A percentile compares a stretch with the other conserved stretches of the same genome.
Conservation (phyloP, 2,797 vertebrate genomes). For the Oreonectes daqikongensis region DNA sequence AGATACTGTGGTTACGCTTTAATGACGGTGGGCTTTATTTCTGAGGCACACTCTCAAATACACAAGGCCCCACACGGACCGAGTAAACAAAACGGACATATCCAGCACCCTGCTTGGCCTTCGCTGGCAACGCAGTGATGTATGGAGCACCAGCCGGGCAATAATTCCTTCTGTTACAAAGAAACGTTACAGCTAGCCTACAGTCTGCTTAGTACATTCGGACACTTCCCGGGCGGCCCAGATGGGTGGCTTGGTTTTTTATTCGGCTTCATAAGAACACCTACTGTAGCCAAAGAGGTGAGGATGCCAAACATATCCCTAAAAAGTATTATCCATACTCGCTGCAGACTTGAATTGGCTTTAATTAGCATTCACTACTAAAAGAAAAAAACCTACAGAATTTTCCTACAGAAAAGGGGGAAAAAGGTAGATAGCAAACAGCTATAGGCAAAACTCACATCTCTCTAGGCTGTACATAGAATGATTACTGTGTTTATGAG, state of each 20-base stretch:
- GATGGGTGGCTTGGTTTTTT: slow-evolving; percentile 52
- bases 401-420: slow-evolving; percentile 1
- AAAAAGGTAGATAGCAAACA: neutral
- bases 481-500: slow-evolving; percentile 35
- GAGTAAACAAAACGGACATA: slow-evolving; percentile 47
- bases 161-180: slow-evolving; percentile 66
- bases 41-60: slow-evolving; percentile 24
- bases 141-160: slow-evolving; percentile 64
- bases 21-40: slow-evolving; percentile 24
- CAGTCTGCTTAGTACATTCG: slow-evolving; percentile 40
- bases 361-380: slow-evolving; percentile 43
- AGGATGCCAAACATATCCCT: slow-evolving; percentile 45
- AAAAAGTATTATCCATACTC: slow-evolving; percentile 39
- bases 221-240: slow-evolving; percentile 55
- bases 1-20: neutral
- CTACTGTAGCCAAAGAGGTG: slow-evolving; percentile 42
- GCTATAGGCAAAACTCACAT: slow-evolving; percentile 10
- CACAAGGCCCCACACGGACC: slow-evolving; percentile 32
- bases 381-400: too few relatives aligned
- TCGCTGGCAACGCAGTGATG: slow-evolving; percentile 35
- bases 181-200: slow-evolving; percentile 45
- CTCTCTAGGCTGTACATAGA: slow-evolving; percentile 22
- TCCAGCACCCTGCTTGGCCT: slow-evolving; percentile 25
- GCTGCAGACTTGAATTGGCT: slow-evolving; percentile 23
- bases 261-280: slow-evolving; percentile 43